Percentiles rank a stretch among this genome's conserved stretches.
Evolutionary conservation across 2,797 vertebrate genomes (phyloP).

Genomic region (Pantherophis alleghaniensis): DNA sequence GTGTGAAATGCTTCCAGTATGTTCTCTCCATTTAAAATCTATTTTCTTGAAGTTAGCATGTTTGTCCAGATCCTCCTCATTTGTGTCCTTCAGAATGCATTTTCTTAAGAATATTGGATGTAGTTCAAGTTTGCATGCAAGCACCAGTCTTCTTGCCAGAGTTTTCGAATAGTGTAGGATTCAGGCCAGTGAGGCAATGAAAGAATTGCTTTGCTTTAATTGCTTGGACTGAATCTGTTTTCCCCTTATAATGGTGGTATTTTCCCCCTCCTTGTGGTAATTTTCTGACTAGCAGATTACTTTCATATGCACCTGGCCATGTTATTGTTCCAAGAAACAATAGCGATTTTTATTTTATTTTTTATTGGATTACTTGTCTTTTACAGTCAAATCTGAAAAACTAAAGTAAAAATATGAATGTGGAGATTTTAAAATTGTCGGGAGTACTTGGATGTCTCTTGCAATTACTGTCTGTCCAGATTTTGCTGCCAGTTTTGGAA

Average conservation of each 20-base stretch:
- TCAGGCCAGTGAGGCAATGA: not conserved
- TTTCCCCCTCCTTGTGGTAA: not conserved
- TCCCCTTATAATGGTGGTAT: not conserved
- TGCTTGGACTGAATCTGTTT: not conserved
- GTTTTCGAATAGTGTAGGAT: rapidly evolving
- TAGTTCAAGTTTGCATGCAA: not conserved
- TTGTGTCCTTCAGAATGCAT: constrained; percentile 20
- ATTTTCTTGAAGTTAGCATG: constrained; percentile 5
- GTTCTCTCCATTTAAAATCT: constrained; percentile 24
- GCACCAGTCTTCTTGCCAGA: not conserved
- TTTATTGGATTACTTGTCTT: constrained; percentile 18
- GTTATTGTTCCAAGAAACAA: not conserved
- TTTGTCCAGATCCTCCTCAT: not conserved
- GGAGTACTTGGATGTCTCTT: not conserved
- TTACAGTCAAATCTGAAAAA: constrained; percentile 9
- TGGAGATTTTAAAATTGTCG: constrained; percentile 14
- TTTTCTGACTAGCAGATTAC: constrained; percentile 7
- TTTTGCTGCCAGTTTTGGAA: constrained; percentile 23
- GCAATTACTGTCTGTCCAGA: not conserved
- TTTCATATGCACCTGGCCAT: constrained; percentile 23
- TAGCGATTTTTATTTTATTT: constrained; percentile 19
- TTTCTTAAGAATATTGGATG: constrained; percentile 13
- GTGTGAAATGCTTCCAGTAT: constrained; percentile 40
- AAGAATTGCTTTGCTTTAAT: not conserved
- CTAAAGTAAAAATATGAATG: not conserved